These are phyloP conservation scores for Spinus pinus DNA, from an alignment of 2,797 vertebrate genomes.

Conservation along the genomic window DNA sequence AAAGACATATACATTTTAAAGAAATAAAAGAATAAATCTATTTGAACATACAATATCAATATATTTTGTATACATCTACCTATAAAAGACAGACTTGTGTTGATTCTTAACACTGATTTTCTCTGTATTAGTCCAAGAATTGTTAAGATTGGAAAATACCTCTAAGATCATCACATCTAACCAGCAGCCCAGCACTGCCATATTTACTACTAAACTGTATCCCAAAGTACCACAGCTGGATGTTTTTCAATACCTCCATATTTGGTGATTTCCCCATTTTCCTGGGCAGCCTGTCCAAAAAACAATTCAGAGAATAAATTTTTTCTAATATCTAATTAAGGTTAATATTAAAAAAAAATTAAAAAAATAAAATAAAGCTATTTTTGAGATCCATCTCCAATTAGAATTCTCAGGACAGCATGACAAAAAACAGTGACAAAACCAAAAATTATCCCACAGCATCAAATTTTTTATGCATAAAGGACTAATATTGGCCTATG, in stretches of 20 bases:
- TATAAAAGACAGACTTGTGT: neutral
- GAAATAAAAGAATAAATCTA: neutral
- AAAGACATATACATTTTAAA: neutral
- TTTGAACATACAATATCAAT: neutral
- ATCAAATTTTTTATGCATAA: fast-evolving
- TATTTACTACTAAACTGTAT: neutral
- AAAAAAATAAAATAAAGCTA: neutral
- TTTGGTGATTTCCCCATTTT: neutral
- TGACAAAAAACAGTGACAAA: neutral
- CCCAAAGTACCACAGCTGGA: neutral
- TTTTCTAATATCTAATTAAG: neutral
- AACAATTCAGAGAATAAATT: neutral
- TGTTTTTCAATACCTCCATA: neutral
- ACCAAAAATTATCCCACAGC: neutral
- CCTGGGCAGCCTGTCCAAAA: neutral
- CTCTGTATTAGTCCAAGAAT: neutral
- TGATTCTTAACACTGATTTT: neutral
- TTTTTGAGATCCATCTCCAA: neutral
- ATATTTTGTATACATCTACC: neutral
- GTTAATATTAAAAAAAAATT: neutral
- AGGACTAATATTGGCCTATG: no score
- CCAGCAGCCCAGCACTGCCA: neutral
- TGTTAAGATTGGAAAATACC: neutral
- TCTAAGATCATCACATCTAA: neutral
- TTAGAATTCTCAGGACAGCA: neutral